Conservation (phyloP, 2,888 invertebrate species). For the Trimorus sp. region DNA sequence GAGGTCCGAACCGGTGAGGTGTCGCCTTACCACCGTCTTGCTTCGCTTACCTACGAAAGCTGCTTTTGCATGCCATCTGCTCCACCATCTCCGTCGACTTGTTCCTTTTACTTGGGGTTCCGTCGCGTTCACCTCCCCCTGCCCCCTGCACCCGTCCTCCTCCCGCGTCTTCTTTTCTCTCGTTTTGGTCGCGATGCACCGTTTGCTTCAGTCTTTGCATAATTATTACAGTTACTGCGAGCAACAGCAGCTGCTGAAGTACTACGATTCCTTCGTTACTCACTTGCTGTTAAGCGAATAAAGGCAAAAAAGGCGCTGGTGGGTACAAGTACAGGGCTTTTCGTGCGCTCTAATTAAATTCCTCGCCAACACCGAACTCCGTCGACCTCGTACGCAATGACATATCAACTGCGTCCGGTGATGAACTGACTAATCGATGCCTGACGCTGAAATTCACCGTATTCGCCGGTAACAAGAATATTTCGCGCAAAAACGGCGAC, state of each 20-base stretch:
- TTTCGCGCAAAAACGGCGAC: too few relatives aligned
- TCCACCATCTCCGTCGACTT: constrained; percentile 79
- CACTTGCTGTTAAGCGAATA: constrained; percentile 55
- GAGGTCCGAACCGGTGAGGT: too few relatives aligned
- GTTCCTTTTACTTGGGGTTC: constrained; percentile 76
- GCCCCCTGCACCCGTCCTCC: constrained; percentile 63
- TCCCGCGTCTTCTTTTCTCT: constrained; percentile 69
- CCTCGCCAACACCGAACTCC: constrained; percentile 63
- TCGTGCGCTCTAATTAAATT: constrained; percentile 75
- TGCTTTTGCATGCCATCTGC: constrained; percentile 82
- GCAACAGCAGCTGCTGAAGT: constrained; percentile 72
- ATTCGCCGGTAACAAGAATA: too few relatives aligned
- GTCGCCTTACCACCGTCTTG: constrained; percentile 82
- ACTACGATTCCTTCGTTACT: constrained; percentile 55
- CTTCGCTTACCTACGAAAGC: constrained; percentile 80
- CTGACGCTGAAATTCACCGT: too few relatives aligned
- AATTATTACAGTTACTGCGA: constrained; percentile 78
- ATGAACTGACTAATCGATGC: background rate
- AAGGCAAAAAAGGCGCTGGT: constrained; percentile 34
- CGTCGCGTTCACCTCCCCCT: constrained; percentile 70
- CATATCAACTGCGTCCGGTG: constrained; percentile 7
- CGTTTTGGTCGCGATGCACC: constrained; percentile 72
- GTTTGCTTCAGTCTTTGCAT: constrained; percentile 78
- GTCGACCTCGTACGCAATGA: constrained; percentile 38
- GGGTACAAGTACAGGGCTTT: constrained; percentile 49